Evolutionary conservation across 2,888 invertebrate species (phyloP), one percentile per base, ranked within the genome.

Genomic region (Dynastes tityus): DNA sequence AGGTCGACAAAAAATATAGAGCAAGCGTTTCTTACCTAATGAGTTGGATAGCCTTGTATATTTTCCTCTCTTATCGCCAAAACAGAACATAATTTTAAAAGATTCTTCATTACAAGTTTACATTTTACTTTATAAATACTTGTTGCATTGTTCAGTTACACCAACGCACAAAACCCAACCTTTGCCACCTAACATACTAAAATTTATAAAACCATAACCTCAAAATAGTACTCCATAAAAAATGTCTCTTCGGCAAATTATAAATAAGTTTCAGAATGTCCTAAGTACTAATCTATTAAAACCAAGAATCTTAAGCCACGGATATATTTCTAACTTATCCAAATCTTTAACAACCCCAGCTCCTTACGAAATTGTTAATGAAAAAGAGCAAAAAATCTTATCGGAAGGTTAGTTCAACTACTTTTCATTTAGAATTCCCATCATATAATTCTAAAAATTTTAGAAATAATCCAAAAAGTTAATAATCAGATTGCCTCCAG

Each of bases 381-480:
- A 83, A 40, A 82, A 86, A 63, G 82, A 83, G 53, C 83, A 86
- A 27, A 81, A 85, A 61, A 82, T 83, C 77, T 61, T 82, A 65
- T 81, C 81, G 13, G 80, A 86, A 82, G 85, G 86, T 86, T 37
- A 55, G 1, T 55, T 3, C 16, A 68, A 75, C 49, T 51, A 67
- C 37, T 55, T 71, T 78, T 16, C 40, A 67, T 22, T 64, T 71
- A 8, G 16, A 37, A 58, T 9, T 32, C 37, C 9, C 4, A 13
- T 49, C 45, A 55, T 32, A 32, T 61, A 40, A 6, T 45, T 2
- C n/a, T 37, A 2, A 81, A 63, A 4, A 0, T 32, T 83, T 8
- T 78, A 87, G 93, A 91, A 78, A 90, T 94, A 4, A 90, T 94
- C 80, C 87, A 90, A 8, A 91, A 92, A 80, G 92, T 95, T 58